A percentile compares a stretch with the other conserved stretches of the same genome.
Conservation (phyloP, 2,797 vertebrate genomes). For the Syngnathus acus region DNA sequence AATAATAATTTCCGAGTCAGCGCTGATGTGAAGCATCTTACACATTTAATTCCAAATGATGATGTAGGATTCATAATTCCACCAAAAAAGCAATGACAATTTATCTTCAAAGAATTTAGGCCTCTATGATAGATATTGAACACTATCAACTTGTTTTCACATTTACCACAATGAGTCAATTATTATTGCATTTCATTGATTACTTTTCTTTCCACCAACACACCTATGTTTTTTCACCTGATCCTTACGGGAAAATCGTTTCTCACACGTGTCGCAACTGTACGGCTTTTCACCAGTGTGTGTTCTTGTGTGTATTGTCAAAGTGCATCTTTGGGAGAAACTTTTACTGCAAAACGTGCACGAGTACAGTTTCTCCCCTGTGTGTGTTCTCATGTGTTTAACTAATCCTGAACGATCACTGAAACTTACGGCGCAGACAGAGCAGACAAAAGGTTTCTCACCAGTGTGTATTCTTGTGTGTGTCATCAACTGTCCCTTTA, state of each 20-base stretch:
- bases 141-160: neutral
- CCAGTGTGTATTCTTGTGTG: neutral
- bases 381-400: neutral
- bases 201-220: neutral
- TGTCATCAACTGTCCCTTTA: neutral
- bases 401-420: neutral
- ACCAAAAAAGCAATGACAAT: neutral
- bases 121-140: neutral
- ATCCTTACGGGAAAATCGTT: constrained; percentile 5
- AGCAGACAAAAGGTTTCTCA: constrained; percentile 3
- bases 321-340: neutral
- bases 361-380: neutral
- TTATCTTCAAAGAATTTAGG: neutral
- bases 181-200: neutral
- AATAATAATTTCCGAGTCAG: neutral
- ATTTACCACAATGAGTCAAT: neutral
- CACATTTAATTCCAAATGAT: neutral
- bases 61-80: neutral
- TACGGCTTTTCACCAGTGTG: neutral
- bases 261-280: neutral
- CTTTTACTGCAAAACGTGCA: neutral
- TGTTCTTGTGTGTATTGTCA: neutral
- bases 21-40: neutral
- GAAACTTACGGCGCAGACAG: neutral
- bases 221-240: constrained; percentile 5